Base-by-base conservation (phyloP, 1,140 invertebrate genomes). In the Saxidomus purpurata region DNA sequence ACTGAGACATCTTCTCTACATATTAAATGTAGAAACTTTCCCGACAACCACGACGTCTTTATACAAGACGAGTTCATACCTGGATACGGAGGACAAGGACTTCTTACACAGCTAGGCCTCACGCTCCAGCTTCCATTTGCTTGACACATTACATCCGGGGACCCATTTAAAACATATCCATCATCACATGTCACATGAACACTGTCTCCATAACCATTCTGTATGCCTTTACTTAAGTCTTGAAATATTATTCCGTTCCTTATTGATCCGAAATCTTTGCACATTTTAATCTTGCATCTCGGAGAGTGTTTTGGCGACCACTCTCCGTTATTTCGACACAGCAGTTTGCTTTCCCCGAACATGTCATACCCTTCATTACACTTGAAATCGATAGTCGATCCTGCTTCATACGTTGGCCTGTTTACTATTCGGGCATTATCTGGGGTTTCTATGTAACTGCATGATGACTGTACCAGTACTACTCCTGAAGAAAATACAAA, bases 321-420 rank as follows among this genome's bases (percentile, higher is more conserved):
- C 8, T 0, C 8, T 3, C 84, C 49, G 55, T 86, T 69, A 31
- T 13, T 17, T 36, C 40, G 31, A 59, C 84, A 86, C 28, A 49
- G 17, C 31, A 86, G 22, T 25, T 2, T 28, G 11, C 19, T 40
- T 13, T 8, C 17, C 34, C 84, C 84, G 43, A 31, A 31, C 67
- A 76, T 47, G 22, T 34, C n/a, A 28, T 86, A 86, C 22, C 84
- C 84, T 17, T 74, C 47, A 36, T 77, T 74, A 59, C 84, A 86
- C 19, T 36, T 49, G 36, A 86, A 55, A 8, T 17, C 52, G 13
- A 55, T 59, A 22, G 19, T n/a, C 15, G 40, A 4, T 22, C 67
- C 84, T 4, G 76, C 71, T 22, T 74, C n/a, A 40, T 77, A 86
- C 0, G n/a, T 38, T n/a, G 84, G 47, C 8, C 13, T 15, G 22